Evolutionary conservation across 2,797 vertebrate species (phyloP).

Genomic region (Mus minutoides): DNA sequence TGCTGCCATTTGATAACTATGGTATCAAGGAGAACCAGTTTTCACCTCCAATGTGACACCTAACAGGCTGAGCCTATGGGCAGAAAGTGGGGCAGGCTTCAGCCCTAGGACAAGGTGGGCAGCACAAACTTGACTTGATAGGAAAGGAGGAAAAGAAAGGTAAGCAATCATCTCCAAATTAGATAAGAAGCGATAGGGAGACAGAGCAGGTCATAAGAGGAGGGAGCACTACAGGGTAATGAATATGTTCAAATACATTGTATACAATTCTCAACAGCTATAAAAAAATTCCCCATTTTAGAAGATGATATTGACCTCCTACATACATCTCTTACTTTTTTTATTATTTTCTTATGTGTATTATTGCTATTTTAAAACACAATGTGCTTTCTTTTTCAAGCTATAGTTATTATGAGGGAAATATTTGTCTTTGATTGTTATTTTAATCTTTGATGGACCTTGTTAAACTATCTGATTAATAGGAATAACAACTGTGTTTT

Average conservation of each 20-base stretch:
- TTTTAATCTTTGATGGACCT: slow-evolving; percentile 6
- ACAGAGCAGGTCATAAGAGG: too few relatives aligned
- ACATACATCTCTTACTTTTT: neutral
- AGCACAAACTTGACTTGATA: neutral
- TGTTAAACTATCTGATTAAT: slow-evolving; percentile 33
- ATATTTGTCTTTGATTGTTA: slow-evolving; percentile 7
- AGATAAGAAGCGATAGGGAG: neutral
- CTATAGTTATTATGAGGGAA: neutral
- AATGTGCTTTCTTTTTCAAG: slow-evolving; percentile 2
- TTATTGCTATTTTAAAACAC: neutral
- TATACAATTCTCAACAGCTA: neutral
- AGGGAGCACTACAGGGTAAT: neutral
- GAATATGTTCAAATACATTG: neutral
- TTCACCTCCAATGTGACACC: neutral
- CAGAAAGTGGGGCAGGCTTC: neutral
- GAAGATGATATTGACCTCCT: neutral
- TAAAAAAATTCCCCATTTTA: neutral
- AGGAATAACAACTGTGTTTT: neutral
- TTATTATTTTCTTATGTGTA: slow-evolving; percentile 8
- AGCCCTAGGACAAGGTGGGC: neutral
- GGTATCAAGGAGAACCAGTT: neutral
- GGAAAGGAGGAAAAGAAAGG: neutral
- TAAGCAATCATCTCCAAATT: neutral
- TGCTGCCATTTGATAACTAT: neutral
- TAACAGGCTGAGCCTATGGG: too few relatives aligned